Percentiles rank a stretch among this genome's conserved stretches.
phyloP scores from a whole-genome alignment of 2,797 vertebrate genomes.

The Sphenopsis melanotis region DNA sequence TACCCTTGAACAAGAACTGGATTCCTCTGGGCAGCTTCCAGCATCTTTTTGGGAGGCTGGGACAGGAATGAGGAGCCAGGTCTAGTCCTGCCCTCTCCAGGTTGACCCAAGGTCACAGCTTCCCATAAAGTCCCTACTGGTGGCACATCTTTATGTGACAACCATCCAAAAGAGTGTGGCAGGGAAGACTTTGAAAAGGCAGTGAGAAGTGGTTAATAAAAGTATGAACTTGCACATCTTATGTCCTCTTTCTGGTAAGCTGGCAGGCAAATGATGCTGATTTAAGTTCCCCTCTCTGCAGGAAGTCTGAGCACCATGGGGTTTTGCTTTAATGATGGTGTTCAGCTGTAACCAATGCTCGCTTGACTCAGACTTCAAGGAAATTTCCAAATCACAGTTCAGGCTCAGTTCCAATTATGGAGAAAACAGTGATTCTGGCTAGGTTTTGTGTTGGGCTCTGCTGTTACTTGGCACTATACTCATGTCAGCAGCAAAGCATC shows the following conservation, averaged over 20 bases:
- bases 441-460: background rate
- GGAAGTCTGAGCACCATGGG: background rate
- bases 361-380: accelerated
- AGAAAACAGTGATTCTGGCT: background rate
- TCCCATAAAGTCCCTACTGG: background rate
- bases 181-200: background rate
- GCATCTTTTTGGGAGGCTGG: background rate
- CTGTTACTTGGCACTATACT: background rate
- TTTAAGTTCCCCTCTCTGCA: background rate
- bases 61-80: background rate
- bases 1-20: background rate
- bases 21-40: background rate
- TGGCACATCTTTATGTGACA: background rate
- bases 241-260: background rate
- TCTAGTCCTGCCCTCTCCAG: accelerated
- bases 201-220: background rate
- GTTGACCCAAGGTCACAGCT: background rate
- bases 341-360: background rate
- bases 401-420: background rate
- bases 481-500: accelerated
- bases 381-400: background rate
- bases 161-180: background rate
- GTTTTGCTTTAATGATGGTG: background rate
- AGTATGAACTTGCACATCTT: background rate
- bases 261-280: background rate